Conservation (phyloP, 2,888 invertebrate species). For the Oscheius onirici region DNA sequence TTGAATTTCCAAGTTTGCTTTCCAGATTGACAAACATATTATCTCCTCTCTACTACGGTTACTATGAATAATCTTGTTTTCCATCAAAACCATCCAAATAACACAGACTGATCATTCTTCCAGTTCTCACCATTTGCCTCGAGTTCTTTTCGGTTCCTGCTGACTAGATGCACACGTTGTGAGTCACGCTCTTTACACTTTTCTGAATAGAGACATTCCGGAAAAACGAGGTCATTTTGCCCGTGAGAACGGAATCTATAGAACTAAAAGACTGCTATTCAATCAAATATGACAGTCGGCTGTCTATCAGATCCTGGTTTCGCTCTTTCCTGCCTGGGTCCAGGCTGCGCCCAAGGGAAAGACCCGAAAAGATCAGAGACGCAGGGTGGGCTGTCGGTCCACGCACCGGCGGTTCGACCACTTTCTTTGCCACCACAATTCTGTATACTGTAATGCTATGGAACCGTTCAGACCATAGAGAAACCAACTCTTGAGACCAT, state of each 20-base stretch:
- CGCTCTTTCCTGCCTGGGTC: background rate
- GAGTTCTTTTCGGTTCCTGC: background rate
- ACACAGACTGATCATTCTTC: background rate
- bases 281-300: background rate
- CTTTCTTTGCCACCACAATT: conserved; percentile 7
- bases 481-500: too few species aligned
- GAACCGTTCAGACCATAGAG: too few species aligned
- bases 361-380: conserved; percentile 20
- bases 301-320: conserved; percentile 22
- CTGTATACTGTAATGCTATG: background rate
- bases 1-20: too few species aligned
- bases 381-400: conserved; percentile 30
- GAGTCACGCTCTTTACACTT: conserved; percentile 1
- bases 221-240: too few species aligned
- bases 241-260: background rate
- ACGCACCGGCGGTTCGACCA: conserved; percentile 25
- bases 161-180: background rate
- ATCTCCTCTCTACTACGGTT: too few species aligned
- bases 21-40: too few species aligned
- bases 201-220: too few species aligned
- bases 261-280: conserved; percentile 1
- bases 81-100: too few species aligned
- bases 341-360: conserved; percentile 11
- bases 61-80: too few species aligned
- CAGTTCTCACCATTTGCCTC: background rate